Conservation (phyloP, 2,888 invertebrate species). For the Caenorhabditis sp. region DNA sequence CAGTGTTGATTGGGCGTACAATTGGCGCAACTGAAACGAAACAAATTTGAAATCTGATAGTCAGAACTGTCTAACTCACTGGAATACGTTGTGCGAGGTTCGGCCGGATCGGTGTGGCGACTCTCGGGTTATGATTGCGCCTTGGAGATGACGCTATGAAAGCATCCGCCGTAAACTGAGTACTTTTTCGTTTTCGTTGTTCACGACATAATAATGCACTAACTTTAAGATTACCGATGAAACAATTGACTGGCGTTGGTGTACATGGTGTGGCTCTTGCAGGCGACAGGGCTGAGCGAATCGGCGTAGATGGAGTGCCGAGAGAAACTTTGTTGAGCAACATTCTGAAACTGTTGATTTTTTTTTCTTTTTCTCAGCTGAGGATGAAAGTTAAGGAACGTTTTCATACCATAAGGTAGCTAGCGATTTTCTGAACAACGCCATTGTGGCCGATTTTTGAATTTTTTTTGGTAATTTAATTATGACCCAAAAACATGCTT, state of each 20-base stretch:
- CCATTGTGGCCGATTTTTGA: too few relatives aligned
- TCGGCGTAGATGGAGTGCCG: conserved; percentile 20
- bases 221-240: neutral
- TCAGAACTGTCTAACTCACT: neutral
- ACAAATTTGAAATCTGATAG: neutral
- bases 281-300: neutral
- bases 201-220: neutral
- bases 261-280: neutral
- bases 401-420: too few relatives aligned
- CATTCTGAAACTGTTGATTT: neutral
- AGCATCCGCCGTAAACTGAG: neutral
- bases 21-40: neutral
- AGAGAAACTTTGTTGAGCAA: neutral
- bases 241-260: neutral
- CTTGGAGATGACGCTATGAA: neutral
- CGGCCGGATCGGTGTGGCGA: neutral
- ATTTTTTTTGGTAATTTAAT: too few relatives aligned
- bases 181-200: neutral
- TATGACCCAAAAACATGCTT: too few relatives aligned
- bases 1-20: neutral
- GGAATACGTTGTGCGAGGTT: neutral
- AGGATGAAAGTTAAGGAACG: too few relatives aligned
- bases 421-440: too few relatives aligned
- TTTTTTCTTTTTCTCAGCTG: too few relatives aligned
- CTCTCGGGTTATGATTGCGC: neutral